Conservation (phyloP, 2,797 vertebrate species). For the Allobates femoralis region DNA sequence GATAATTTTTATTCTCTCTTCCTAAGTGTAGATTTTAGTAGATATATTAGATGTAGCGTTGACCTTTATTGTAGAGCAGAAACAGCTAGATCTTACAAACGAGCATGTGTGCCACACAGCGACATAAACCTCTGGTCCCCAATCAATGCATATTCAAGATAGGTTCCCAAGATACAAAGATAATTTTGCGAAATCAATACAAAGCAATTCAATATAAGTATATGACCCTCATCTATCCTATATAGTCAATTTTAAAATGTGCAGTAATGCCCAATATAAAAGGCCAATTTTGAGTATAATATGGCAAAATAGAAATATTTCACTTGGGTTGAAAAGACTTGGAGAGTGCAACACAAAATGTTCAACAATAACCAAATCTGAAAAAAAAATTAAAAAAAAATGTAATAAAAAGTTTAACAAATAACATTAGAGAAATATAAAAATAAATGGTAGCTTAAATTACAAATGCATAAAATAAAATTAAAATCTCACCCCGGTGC, state of each 20-base stretch:
- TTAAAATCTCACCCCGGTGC: constrained; percentile 24
- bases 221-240: constrained; percentile 11
- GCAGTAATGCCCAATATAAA: background rate
- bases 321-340: background rate
- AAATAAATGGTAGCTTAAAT: background rate
- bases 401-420: background rate
- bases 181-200: constrained; percentile 29
- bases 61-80: constrained; percentile 64
- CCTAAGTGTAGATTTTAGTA: background rate
- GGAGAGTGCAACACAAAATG: background rate
- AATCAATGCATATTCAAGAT: constrained; percentile 45
- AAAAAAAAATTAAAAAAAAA: background rate
- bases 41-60: constrained; percentile 57
- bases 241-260: background rate
- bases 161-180: constrained; percentile 25
- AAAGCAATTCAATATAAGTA: constrained; percentile 24
- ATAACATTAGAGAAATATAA: constrained; percentile 11
- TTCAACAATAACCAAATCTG: background rate
- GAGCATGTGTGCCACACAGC: constrained; percentile 4
- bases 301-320: constrained; percentile 1
- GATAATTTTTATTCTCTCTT: background rate
- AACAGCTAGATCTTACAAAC: background rate
- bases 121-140: constrained; percentile 13
- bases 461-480: constrained; percentile 36
- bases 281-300: background rate